Conservation (phyloP, 1,140 invertebrate genomes). For the Penaeus chinensis region DNA sequence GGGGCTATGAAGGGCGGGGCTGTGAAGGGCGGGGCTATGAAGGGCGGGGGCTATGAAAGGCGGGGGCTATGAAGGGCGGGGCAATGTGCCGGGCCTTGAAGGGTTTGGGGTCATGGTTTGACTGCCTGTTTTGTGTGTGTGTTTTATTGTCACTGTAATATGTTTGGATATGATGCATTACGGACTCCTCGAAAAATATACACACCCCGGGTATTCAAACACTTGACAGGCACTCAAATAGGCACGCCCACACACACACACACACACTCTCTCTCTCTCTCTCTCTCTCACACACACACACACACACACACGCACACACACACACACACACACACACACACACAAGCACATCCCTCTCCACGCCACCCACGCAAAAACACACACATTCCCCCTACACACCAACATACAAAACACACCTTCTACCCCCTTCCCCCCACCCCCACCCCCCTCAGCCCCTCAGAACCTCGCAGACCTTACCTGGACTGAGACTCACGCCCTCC, state of each 20-base stretch:
- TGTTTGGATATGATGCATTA: background rate
- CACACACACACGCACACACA: background rate
- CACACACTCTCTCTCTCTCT: no score
- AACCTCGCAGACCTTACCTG: no score
- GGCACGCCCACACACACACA: slow-evolving; percentile 5
- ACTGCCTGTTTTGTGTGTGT: no score
- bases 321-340: slow-evolving; percentile 27
- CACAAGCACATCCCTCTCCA: background rate
- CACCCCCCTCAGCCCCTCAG: background rate
- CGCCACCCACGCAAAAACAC: background rate
- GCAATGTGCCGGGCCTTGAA: background rate
- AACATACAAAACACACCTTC: background rate
- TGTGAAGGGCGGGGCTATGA: no score
- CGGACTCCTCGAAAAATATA: background rate
- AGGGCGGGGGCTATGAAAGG: no score
- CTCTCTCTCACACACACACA: background rate
- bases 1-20: no score
- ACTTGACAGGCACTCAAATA: background rate
- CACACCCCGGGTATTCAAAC: no score
- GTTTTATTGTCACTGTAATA: background rate
- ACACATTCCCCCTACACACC: background rate
- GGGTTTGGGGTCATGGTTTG: no score
- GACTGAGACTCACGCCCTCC: slow-evolving; percentile 30
- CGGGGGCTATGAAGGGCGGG: no score
- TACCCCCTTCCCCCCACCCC: background rate